Evolutionary conservation across 2,888 invertebrate genomes (phyloP), one percentile per base, ranked within the genome.

Genomic region (Dynastes grantii): DNA sequence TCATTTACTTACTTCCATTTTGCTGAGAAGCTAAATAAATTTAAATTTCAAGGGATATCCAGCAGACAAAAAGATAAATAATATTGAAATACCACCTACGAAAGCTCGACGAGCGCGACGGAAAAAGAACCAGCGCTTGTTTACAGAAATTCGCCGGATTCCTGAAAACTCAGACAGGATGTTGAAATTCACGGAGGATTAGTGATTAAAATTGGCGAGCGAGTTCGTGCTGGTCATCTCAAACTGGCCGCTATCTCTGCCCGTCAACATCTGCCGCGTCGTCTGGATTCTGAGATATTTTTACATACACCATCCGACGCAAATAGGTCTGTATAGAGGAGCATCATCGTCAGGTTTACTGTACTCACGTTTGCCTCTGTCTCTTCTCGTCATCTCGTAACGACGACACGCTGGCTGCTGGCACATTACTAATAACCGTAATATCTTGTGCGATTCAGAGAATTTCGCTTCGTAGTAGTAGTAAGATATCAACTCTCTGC

Each of bases 221-320:
- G 63, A 61, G 73, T 61, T 61, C 45, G 61, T 5, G 16, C 11
- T 27, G 73, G 51, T 75, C 73, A 75, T 61, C 55, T 27, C 16
- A 27, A 16, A 73, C 45, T 32, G 32, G 63, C 32, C 37, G 37
- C 49, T 65, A 65, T 49, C 51, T 76, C 55, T 9, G 40, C 75
- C 37, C 51, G 53, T 58, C 51, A 73, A 76, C 79, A 80, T 80
- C 80, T 80, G 80, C 80, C 79, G 55, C 55, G 80, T 80, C 73
- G 73, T 75, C 73, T 75, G 73, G 61, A 75, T 61, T 61, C 77
- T 76, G 79, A 58, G 80, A 77, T 80, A 80, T 80, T 79, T 80
- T 78, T 80, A 80, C 71, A 75, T 70, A 76, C 77, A 75, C 6
- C 22, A 45, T 45, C 4, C 11, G 73, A 80, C 80, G 79, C 64